Evolutionary conservation across 2,113 vertebrate genomes (phyloP), one percentile per base, ranked within the genome.

Genomic region (Hepsetus odoe): DNA sequence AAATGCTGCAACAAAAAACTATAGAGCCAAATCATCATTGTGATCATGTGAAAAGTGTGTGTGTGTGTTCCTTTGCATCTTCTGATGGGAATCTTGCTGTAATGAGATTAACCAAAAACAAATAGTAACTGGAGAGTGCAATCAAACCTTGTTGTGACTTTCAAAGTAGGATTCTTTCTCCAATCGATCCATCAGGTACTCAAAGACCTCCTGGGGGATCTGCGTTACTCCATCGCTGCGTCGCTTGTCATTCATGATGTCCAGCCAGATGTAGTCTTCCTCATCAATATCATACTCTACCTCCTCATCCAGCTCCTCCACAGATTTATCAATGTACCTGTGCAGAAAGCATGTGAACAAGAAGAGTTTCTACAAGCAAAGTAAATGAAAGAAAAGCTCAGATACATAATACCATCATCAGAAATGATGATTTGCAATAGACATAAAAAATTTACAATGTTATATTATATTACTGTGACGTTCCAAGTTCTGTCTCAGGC

Each of bases 81-180:
- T 14, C 13, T n/a, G 8, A 33, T 9, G 8, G 26, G 2, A 4
- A 61, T 61, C 26, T 16, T 3, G 13, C 58, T 30, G 18, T 0
- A 13, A n/a, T 61, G 32, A 61, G 5, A 13, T 32, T 6, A 13
- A 12, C 0, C 32, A 18, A 49, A 14, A 20, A 2, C 20, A 2
- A 49, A 30, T 35, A 26, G 5, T 42, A 18, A 11, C 65, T 35
- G n/a, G 9, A 51, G 32, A 59, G 24, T 22, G 30, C 24, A 13
- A 33, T 65, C 76, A 55, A 83, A 93, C 93, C 92, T 99, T 99
- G 87, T 99, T 99, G 91, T 99, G 98, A 88, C 97, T 99, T 90
- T 99, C 97, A 0, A 99, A 99, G 90, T 98, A 99, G 2, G 97
- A 98, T 85, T 99, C 98, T 90, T 99, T 99, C 87, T 99, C 98